Conservation (phyloP, 2,113 vertebrate genomes). For the Onychorhynchus coronatus region DNA sequence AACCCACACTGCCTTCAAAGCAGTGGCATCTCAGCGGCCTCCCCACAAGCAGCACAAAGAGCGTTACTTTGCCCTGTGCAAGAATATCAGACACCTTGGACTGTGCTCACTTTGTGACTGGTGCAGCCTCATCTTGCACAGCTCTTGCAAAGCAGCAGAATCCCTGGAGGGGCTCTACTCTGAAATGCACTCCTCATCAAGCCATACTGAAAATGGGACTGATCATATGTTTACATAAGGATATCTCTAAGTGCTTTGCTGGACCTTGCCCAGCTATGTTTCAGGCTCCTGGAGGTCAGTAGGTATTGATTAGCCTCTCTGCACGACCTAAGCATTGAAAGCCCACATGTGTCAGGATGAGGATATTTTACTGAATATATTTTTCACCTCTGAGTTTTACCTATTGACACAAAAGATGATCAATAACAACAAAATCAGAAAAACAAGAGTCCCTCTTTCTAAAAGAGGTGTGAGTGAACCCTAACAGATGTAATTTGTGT, state of each 20-base stretch:
- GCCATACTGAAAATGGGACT: neutral
- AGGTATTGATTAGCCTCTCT: conserved; percentile 2
- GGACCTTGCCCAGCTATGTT: neutral
- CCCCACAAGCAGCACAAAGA: neutral
- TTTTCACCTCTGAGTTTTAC: neutral
- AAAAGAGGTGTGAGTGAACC: neutral
- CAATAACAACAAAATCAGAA: neutral
- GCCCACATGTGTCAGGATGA: neutral
- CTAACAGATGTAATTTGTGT: conserved; percentile 24
- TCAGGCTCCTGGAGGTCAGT: neutral
- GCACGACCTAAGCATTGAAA: neutral
- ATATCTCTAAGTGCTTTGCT: conserved; percentile 39
- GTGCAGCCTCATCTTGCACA: neutral
- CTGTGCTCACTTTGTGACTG: neutral
- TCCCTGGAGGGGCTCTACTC: neutral
- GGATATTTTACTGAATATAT: neutral
- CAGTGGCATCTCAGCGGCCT: neutral
- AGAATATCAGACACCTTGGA: neutral
- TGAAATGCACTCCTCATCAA: neutral
- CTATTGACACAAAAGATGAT: neutral
- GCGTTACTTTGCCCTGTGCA: neutral
- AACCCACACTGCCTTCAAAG: neutral
- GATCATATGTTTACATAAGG: neutral
- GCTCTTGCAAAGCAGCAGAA: neutral
- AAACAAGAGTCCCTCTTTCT: neutral